Percentiles rank a stretch among this genome's conserved stretches.
phyloP scores from a whole-genome alignment of 2,113 vertebrate species.

The Rafetus swinhoei region DNA sequence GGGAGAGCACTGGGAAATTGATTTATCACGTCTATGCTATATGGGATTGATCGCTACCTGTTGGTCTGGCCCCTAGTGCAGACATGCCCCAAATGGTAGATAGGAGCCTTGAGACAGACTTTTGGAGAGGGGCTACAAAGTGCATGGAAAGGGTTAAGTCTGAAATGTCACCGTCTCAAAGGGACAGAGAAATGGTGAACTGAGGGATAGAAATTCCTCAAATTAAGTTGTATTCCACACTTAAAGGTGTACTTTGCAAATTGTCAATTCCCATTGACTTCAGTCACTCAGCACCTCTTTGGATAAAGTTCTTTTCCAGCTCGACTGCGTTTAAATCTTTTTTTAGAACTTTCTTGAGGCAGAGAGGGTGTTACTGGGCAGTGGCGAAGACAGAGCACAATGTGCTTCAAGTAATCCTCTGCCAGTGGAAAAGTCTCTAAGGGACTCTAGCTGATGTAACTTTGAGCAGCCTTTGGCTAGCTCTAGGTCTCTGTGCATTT shows the following conservation, averaged over 20 bases:
- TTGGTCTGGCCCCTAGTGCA: too few species aligned
- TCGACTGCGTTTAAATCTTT: not conserved
- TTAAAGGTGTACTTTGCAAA: not conserved
- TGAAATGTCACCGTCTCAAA: not conserved
- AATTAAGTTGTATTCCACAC: not conserved
- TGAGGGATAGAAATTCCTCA: not conserved
- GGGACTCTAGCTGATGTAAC: not conserved
- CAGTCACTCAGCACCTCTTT: not conserved
- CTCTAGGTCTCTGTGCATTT: not conserved
- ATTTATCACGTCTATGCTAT: too few species aligned
- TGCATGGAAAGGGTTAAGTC: not conserved
- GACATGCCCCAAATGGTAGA: too few species aligned
- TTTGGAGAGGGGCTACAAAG: not conserved
- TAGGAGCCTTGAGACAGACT: too few species aligned
- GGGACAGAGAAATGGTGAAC: not conserved
- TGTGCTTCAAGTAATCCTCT: not conserved
- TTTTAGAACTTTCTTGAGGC: not conserved
- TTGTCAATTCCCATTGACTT: not conserved
- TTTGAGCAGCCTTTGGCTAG: not conserved
- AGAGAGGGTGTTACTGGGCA: not conserved
- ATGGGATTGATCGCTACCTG: too few species aligned
- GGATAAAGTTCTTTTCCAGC: not conserved
- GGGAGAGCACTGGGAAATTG: too few species aligned
- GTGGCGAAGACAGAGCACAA: accelerated
- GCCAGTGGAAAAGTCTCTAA: not conserved